Evolutionary conservation across 2,888 invertebrate species (phyloP).

Genomic region (Erynnis tages): DNA sequence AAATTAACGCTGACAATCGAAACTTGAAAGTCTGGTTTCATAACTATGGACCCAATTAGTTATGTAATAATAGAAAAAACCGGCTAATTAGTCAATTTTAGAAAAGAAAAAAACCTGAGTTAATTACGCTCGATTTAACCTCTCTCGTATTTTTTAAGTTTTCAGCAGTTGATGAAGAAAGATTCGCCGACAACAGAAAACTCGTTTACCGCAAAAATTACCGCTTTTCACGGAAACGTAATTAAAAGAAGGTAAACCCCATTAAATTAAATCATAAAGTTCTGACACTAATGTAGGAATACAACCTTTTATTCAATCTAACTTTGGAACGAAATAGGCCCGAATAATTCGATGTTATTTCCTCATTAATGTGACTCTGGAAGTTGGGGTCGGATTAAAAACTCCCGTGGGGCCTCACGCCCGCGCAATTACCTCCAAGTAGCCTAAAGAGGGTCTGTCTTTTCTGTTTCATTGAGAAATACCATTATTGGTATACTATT

Average conservation of each 20-base stretch:
- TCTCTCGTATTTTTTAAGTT: conserved; percentile 6
- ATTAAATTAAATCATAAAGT: conserved; percentile 69
- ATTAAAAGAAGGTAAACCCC: conserved; percentile 40
- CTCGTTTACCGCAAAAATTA: conserved; percentile 18
- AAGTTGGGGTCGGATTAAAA: conserved; percentile 70
- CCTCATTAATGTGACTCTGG: conserved; percentile 70
- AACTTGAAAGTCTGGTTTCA: too few species aligned
- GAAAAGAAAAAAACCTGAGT: conserved; percentile 2
- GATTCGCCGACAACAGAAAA: conserved; percentile 15
- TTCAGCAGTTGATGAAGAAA: conserved; percentile 19
- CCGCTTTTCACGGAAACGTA: conserved; percentile 11
- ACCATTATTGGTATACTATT: conserved; percentile 38
- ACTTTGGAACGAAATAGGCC: conserved; percentile 67
- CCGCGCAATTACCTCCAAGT: conserved; percentile 54
- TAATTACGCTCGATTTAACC: conserved; percentile 8
- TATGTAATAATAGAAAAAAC: too few species aligned
- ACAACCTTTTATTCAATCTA: conserved; percentile 76
- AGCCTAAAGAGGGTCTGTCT: conserved; percentile 42
- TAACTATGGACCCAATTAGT: too few species aligned
- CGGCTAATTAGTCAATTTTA: neutral
- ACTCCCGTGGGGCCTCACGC: conserved; percentile 64
- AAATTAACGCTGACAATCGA: too few species aligned
- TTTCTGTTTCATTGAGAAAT: conserved; percentile 48
- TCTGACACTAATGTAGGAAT: conserved; percentile 56
- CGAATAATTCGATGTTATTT: conserved; percentile 72